Conservation (phyloP, 2,888 invertebrate species). For the Aleiodes testaceus region DNA sequence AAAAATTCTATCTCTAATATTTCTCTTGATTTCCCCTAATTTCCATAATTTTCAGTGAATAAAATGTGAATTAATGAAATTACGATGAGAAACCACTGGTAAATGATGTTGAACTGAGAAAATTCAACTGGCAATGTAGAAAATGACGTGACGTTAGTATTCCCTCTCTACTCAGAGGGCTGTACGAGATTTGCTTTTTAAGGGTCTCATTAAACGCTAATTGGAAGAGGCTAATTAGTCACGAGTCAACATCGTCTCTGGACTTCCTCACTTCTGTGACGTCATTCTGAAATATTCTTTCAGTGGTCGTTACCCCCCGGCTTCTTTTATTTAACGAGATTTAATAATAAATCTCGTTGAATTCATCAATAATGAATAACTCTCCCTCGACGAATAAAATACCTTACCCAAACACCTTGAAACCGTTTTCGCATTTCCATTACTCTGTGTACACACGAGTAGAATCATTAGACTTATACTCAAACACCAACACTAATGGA, state of each 20-base stretch:
- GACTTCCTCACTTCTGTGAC: constrained; percentile 36
- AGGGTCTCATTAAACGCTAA: constrained; percentile 59
- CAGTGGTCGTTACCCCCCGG: constrained; percentile 11
- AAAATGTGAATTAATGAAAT: not conserved
- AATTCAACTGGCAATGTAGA: too few relatives aligned
- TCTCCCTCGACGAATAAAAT: too few relatives aligned
- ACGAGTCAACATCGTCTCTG: constrained; percentile 52
- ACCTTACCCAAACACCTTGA: too few relatives aligned
- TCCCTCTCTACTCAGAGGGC: not conserved
- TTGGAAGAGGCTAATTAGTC: constrained; percentile 58
- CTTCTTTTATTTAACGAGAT: constrained; percentile 14
- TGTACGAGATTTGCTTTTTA: constrained; percentile 54
- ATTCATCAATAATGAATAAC: constrained; percentile 6
- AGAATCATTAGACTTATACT: not conserved
- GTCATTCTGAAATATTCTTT: too few relatives aligned
- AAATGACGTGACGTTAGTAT: too few relatives aligned
- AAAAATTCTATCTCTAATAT: too few relatives aligned
- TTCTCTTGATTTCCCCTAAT: not conserved
- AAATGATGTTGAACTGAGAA: too few relatives aligned
- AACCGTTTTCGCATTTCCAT: constrained; percentile 10
- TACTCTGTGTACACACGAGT: not conserved
- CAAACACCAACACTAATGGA: not conserved
- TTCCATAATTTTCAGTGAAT: too few relatives aligned
- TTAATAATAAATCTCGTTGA: constrained; percentile 23
- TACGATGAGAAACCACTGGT: not conserved